Percentiles rank a stretch among this genome's conserved stretches.
These are phyloP conservation scores for Lacanobia wlatinum DNA, from an alignment of 2,888 invertebrate genomes.

Conservation along the genomic window DNA sequence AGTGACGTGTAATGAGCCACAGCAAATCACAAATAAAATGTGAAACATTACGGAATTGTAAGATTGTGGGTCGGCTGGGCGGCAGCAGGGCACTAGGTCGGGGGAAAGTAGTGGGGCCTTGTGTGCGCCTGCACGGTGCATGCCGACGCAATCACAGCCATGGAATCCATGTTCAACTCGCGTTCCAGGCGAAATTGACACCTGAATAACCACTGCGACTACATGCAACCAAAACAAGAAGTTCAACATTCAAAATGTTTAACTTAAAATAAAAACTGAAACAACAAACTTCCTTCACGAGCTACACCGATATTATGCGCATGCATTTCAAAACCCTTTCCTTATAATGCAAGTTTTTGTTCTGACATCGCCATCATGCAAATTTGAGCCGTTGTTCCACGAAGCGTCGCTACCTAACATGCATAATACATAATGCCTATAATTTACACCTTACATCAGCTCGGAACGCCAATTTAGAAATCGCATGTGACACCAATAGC, in stretches of 20 bases:
- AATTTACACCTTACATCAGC: slow-evolving; percentile 64
- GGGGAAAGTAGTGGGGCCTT: slow-evolving; percentile 88
- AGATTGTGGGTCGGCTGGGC: slow-evolving; percentile 84
- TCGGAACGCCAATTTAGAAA: slow-evolving; percentile 69
- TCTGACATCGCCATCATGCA: slow-evolving; percentile 37
- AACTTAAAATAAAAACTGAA: slow-evolving; percentile 37
- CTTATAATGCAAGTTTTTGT: slow-evolving; percentile 45
- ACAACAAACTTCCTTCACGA: slow-evolving; percentile 47
- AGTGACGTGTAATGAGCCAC: slow-evolving; percentile 81
- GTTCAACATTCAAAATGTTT: slow-evolving; percentile 12
- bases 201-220: slow-evolving; percentile 34
- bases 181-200: slow-evolving; percentile 50
- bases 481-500: slow-evolving; percentile 63
- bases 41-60: slow-evolving; percentile 86
- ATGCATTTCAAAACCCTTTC: slow-evolving; percentile 36
- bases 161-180: slow-evolving; percentile 61
- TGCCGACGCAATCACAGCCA: slow-evolving; percentile 81
- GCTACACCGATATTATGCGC: slow-evolving; percentile 35
- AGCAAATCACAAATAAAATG: slow-evolving; percentile 85
- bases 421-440: slow-evolving; percentile 65
- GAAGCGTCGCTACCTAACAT: slow-evolving; percentile 55
- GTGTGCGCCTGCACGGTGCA: slow-evolving; percentile 80
- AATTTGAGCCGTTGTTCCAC: slow-evolving; percentile 45
- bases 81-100: slow-evolving; percentile 89
- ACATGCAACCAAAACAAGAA: slow-evolving; percentile 22